phyloP scores from a whole-genome alignment of 2,888 invertebrate genomes.

The Macrostomum cliftonense region DNA sequence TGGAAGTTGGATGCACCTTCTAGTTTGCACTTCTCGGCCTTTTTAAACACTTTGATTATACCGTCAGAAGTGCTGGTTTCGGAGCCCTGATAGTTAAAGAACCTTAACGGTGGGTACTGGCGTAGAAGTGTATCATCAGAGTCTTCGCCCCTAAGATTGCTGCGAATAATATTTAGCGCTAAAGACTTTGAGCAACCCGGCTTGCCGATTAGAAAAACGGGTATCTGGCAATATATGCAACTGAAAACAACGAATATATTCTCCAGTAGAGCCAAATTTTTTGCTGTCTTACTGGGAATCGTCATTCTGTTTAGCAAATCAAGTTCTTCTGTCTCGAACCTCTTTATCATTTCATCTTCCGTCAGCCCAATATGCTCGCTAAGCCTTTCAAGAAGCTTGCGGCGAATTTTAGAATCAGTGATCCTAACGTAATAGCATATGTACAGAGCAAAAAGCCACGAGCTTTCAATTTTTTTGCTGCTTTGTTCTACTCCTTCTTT shows the following conservation, averaged over 20 bases:
- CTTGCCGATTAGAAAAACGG: slow-evolving; percentile 13
- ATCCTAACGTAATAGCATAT: too few species aligned
- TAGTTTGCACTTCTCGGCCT: slow-evolving; percentile 12
- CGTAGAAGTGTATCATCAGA: slow-evolving; percentile 17
- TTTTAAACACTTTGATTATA: slow-evolving; percentile 20
- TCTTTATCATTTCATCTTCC: too few species aligned
- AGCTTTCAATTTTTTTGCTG: too few species aligned
- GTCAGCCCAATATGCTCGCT: too few species aligned
- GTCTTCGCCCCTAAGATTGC: slow-evolving; percentile 18
- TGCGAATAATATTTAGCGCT: slow-evolving; percentile 18
- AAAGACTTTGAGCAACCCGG: slow-evolving; percentile 20
- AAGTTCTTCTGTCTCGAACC: slow-evolving; percentile 12
- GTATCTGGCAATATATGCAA: slow-evolving; percentile 18
- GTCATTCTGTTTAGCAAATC: slow-evolving; percentile 17
- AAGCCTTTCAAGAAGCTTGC: too few species aligned
- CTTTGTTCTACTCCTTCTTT: too few species aligned
- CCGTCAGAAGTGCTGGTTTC: slow-evolving; percentile 22
- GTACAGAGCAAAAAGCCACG: too few species aligned
- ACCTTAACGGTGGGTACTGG: slow-evolving; percentile 16
- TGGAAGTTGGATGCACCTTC: neutral
- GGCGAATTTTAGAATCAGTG: too few species aligned
- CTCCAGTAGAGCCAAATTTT: slow-evolving; percentile 18
- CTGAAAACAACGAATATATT: slow-evolving; percentile 20
- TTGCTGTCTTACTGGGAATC: slow-evolving; percentile 17
- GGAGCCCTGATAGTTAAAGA: slow-evolving; percentile 20